A percentile compares a stretch with the other conserved stretches of the same genome.
Conservation (phyloP, 2,113 vertebrate genomes). For the Miniopterus natalensis region DNA sequence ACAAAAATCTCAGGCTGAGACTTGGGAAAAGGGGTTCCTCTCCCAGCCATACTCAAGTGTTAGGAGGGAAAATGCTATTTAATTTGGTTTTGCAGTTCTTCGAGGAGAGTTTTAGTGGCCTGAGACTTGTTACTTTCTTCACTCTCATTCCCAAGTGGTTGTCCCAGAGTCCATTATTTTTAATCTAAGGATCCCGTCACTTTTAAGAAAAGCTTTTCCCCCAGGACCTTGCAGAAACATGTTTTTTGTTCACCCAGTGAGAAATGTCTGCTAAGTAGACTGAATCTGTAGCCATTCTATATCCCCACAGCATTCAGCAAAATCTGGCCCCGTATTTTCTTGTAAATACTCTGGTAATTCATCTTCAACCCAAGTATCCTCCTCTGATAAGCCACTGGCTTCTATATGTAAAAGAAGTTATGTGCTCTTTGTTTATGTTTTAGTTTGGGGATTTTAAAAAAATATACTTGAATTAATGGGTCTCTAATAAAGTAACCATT, state of each 20-base stretch:
- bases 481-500: background rate
- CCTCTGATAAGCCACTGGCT: background rate
- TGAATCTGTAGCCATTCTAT: background rate
- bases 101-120: background rate
- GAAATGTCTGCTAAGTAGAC: background rate
- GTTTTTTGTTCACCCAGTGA: background rate
- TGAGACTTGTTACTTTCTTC: background rate
- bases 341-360: background rate
- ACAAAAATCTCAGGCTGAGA: background rate
- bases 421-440: background rate
- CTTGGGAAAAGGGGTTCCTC: background rate
- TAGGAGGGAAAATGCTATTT: background rate
- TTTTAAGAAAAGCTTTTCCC: constrained; percentile 11
- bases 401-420: background rate
- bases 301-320: background rate
- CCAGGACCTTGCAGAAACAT: background rate
- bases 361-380: background rate
- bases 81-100: constrained; percentile 5
- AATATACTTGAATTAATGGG: background rate
- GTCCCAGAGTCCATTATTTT: background rate
- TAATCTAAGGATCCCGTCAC: background rate
- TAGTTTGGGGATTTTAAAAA: background rate
- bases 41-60: background rate
- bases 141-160: background rate
- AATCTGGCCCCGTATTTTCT: background rate